Evolutionary conservation across 2,888 invertebrate species (phyloP), one percentile per base, ranked within the genome.

Genomic region (Drosophila acutilabella): DNA sequence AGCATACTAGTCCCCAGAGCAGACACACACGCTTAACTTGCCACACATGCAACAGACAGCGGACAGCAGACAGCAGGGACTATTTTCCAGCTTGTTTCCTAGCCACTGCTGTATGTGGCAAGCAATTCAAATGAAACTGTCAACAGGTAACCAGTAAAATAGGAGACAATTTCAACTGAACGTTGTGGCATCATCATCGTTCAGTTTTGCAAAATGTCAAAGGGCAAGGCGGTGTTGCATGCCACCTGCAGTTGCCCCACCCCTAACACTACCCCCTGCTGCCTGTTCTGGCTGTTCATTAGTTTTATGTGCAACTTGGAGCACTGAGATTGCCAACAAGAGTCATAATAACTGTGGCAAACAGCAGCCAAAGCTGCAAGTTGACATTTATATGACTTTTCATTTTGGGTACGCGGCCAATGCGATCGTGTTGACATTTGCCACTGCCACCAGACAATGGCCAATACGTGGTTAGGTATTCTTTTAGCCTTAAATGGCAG

Each of bases 371-470:
- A 40, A 64, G 80, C 62, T 65, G 2, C 36, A 4, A 0, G 8
- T 11, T 56, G 86, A 77, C 80, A 85, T 88, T 81, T 75, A 81
- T 85, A 62, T 66, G 82, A 44, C 60, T 44, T 42, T 48, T 53
- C 62, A 74, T 71, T 84, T 51, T 30, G 30, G 67, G 26, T 36
- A 44, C 54, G 40, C 30, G 38, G 30, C n/a, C 13, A 38, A 36
- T n/a, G 36, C 36, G 45, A 13, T 41, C 26, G 16, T 18, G 54
- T 50, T 78, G 75, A 61, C 75, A 74, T 78, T 75, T 75, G 45
- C 13, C 14, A 41, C 36, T n/a, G 23, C 18, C 6, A 10, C 13
- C 47, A 41, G 18, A 45, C 30, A 44, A 50, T 42, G 42, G 13
- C 14, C 10, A 11, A 26, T 36, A 47, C 48, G 67, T 36, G 51